Evolutionary conservation across 2,888 invertebrate genomes (phyloP), one percentile per base, ranked within the genome.

Genomic region (Drosophila kambysellisi): DNA sequence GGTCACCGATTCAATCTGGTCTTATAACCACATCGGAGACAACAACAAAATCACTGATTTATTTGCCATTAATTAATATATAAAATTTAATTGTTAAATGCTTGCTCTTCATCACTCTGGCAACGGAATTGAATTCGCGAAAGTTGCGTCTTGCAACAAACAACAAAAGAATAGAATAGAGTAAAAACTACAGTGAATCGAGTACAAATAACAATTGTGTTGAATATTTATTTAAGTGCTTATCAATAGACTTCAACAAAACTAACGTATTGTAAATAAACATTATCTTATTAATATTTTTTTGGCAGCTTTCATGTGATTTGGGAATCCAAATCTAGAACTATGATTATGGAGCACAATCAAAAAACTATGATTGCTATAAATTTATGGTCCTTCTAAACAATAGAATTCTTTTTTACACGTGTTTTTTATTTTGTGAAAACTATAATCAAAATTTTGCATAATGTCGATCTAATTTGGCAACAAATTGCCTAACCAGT

Each of bases 51-150:
- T 35, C 63, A 39, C 59, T 86, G 86, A 86, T 84, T 84, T 86
- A 75, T 86, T 69, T 76, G 71, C 69, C 71, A 65, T 75, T 88
- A 88, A 86, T 83, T 83, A 74, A 83, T 86, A 81, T 75, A 60
- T 86, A 81, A 74, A 60, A 66, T 65, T 78, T 84, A 62, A 71
- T 78, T 84, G 60, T 52, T 69, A 63, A 77, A 39, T 77, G 70
- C 57, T 60, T 43, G 63, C 62, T 74, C 57, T 59, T 57, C 46
- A 70, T 39, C 37, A 51, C 0, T 43, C 35, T 50, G 52, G 0
- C 4, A 12, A 50, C 29, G 15, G 17, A 29, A 41, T 32, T 32
- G 3, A 56, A 48, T 11, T n/a, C n/a, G 51, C 52, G 29, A 46
- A 46, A 68, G 57, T 43, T 11, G 17, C 12, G 25, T 41, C 32